These are phyloP conservation scores for Hyperoplus immaculatus DNA, from an alignment of 2,797 vertebrate genomes.

Conservation along the genomic window DNA sequence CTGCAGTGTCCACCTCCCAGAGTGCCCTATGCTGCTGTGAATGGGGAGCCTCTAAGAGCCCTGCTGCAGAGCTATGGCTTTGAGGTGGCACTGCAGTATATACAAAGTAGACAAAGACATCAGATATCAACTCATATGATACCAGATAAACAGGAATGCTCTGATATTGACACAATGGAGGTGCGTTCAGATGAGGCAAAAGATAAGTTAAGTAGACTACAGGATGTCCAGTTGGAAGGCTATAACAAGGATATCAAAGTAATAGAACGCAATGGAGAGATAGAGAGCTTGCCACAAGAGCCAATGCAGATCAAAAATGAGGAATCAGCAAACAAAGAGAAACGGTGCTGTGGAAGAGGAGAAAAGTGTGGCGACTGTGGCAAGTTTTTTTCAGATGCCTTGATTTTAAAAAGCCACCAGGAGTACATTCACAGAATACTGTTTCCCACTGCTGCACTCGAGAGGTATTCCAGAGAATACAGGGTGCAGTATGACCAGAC, in stretches of 20 bases:
- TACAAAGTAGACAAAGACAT: constrained; percentile 96
- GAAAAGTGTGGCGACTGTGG: constrained; percentile 93
- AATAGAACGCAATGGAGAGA: constrained; percentile 29
- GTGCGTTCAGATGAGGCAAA: constrained; percentile 49
- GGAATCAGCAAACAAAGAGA: constrained; percentile 49
- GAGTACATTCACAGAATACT: constrained; percentile 95
- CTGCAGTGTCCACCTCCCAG: constrained; percentile 91
- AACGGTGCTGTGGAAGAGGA: constrained; percentile 68
- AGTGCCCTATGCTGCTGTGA: constrained; percentile 91
- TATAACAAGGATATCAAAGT: constrained; percentile 36
- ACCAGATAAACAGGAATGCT: constrained; percentile 54
- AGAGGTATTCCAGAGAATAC: constrained; percentile 96
- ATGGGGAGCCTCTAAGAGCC: constrained; percentile 92
- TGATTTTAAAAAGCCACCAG: constrained; percentile 98
- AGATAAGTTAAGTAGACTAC: constrained; percentile 41
- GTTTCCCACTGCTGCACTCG: constrained; percentile 93
- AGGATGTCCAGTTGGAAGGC: constrained; percentile 35
- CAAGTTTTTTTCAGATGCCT: constrained; percentile 95
- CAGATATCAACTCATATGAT: constrained; percentile 80
- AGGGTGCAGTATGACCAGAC: constrained; percentile 95
- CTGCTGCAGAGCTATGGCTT: constrained; percentile 98
- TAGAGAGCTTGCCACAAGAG: constrained; percentile 33
- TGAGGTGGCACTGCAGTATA: constrained; percentile 97
- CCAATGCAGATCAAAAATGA: constrained; percentile 46
- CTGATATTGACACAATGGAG: constrained; percentile 57